Base-by-base conservation (phyloP, 2,797 vertebrate genomes). In the Bucorvus abyssinicus region DNA sequence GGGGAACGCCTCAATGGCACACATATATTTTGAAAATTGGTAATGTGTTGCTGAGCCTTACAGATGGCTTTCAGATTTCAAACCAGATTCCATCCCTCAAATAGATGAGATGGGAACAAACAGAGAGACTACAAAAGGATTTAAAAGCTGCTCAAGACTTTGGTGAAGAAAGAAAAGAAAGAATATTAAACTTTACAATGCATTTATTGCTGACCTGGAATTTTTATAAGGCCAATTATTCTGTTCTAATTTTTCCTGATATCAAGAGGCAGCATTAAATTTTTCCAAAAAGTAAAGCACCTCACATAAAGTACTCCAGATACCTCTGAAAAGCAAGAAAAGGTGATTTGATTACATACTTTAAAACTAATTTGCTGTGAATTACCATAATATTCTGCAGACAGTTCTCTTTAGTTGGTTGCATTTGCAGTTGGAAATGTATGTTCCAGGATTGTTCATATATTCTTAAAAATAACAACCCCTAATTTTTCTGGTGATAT, bases 261-360 rank as follows among this genome's bases (percentile, higher is more conserved):
- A 57, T 91, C 29, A 91, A 88, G 74, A 56, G 8, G 21, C 68
- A 70, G 78, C 44, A 95, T 91, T 92, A 96, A 97, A 96, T 70
- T 77, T 67, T 90, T 23, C 7, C 7, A 63, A 87, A 93, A 69
- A 91, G 84, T 76, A 94, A 95, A 56, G 2, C 21, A 77, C 32
- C 20, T 95, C 55, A 78, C 29, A 67, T 45, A 86, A 94, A 96
- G 84, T 85, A 83, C 87, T 90, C 55, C 36, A 45, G 84, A 55
- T 94, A 84, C 70, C 19, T 60, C 71, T 94, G 87, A 90, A 95
- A 95, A 96, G 20, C 63, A 92, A 95, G 92, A 95, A 96, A 96
- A 96, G 12, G 65, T 96, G 87, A 97, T 97, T 94, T 96, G 96
- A 97, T 97, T 97, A 93, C 90, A 91, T 83, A 94, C 89, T 96